Evolutionary conservation across 2,113 vertebrate species (phyloP).

Genomic region (Neomonachus schauinslandi): DNA sequence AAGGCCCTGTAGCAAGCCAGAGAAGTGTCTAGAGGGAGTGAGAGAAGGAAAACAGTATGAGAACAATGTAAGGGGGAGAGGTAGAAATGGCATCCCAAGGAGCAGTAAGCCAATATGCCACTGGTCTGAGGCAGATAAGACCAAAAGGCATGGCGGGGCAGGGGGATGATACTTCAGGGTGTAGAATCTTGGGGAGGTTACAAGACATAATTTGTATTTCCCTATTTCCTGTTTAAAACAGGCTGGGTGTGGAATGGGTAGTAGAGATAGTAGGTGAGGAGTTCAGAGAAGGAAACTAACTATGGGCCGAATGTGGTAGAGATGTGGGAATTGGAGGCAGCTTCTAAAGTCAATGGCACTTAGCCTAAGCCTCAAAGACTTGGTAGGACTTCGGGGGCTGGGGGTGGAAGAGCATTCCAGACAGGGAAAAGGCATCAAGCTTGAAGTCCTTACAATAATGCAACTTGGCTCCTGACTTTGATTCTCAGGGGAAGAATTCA

Average conservation of each 20-base stretch:
- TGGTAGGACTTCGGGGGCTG: not conserved
- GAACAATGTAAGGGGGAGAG: not conserved
- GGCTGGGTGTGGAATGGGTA: not conserved
- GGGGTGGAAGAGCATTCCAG: not conserved
- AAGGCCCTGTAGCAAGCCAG: not conserved
- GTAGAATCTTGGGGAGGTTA: not conserved
- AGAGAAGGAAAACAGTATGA: not conserved
- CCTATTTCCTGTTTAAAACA: not conserved
- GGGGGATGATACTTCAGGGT: not conserved
- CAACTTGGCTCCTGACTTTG: conserved; percentile 60
- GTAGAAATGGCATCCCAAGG: not conserved
- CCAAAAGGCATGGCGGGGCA: not conserved
- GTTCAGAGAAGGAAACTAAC: not conserved
- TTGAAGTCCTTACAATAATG: conserved; percentile 43
- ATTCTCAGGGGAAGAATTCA: conserved; percentile 77
- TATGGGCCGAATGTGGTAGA: not conserved
- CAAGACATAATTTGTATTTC: not conserved
- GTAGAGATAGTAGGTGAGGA: not conserved
- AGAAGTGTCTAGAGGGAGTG: not conserved
- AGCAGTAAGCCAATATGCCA: not conserved
- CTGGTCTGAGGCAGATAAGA: not conserved
- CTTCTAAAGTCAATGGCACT: not conserved
- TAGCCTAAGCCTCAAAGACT: not conserved
- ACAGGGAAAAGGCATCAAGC: not conserved
- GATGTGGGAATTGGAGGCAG: not conserved